These are phyloP conservation scores for Ctena decussata DNA, from an alignment of 2,888 invertebrate species.

Conservation along the genomic window DNA sequence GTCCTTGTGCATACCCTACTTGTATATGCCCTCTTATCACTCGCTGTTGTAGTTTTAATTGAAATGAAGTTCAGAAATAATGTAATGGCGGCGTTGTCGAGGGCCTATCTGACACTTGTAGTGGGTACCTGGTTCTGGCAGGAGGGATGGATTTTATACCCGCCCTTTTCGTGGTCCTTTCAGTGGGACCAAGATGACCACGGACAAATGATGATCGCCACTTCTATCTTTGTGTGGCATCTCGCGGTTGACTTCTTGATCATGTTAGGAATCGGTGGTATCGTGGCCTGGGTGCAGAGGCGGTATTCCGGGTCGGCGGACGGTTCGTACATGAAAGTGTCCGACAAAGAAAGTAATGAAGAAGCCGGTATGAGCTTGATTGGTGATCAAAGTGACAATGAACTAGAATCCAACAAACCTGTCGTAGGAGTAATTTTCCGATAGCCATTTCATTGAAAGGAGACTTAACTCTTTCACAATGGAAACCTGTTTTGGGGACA, in stretches of 20 bases:
- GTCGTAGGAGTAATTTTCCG: too few species aligned
- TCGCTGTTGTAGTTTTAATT: slow-evolving; percentile 80
- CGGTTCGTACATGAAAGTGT: neutral
- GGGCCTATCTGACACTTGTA: slow-evolving; percentile 86
- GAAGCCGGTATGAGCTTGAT: neutral
- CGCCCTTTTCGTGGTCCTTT: slow-evolving; percentile 82
- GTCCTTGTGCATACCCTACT: slow-evolving; percentile 87
- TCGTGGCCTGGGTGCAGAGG: slow-evolving; percentile 8
- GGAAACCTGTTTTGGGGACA: too few species aligned
- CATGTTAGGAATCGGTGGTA: slow-evolving; percentile 76
- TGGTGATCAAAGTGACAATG: slow-evolving; percentile 14
- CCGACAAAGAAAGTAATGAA: neutral
- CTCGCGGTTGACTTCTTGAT: slow-evolving; percentile 76
- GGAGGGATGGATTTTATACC: slow-evolving; percentile 88
- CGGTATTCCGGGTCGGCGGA: neutral
- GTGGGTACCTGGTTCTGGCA: slow-evolving; percentile 89
- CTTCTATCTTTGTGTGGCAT: slow-evolving; percentile 86
- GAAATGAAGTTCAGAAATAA: slow-evolving; percentile 86
- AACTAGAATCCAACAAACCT: neutral
- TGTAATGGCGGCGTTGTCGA: slow-evolving; percentile 84
- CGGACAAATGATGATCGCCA: slow-evolving; percentile 87
- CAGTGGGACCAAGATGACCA: slow-evolving; percentile 86
- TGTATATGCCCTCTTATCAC: slow-evolving; percentile 85
- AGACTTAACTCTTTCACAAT: too few species aligned
- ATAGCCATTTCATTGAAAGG: neutral